Percentiles rank a stretch among this genome's conserved stretches.
These are phyloP conservation scores for Thalassoma bifasciatum DNA, from an alignment of 2,113 vertebrate species.

Conservation along the genomic window DNA sequence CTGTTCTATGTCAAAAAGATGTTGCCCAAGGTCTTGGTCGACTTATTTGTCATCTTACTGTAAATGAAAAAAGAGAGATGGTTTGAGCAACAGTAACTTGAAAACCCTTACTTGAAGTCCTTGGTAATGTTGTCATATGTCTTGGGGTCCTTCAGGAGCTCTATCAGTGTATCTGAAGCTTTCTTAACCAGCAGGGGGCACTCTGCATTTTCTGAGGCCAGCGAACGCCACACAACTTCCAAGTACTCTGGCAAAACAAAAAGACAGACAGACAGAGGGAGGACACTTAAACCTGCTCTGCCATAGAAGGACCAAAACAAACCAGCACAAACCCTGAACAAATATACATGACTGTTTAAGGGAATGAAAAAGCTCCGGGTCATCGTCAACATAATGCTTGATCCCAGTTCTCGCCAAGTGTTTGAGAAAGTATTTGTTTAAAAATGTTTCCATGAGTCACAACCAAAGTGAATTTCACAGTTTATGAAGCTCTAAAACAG, in stretches of 20 bases:
- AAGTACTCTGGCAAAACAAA: constrained; percentile 72
- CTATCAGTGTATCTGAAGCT: constrained; percentile 66
- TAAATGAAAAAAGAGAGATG: neutral
- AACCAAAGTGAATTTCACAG: constrained; percentile 23
- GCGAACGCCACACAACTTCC: constrained; percentile 78
- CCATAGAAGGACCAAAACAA: constrained; percentile 42
- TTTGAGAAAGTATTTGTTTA: constrained; percentile 17
- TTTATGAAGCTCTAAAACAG: constrained; percentile 30
- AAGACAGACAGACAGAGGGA: neutral
- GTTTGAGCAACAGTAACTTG: neutral
- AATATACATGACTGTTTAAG: constrained; percentile 29
- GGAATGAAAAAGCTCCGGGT: neutral
- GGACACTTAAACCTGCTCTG: constrained; percentile 34
- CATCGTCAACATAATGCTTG: neutral
- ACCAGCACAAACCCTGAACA: neutral
- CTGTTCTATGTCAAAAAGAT: too few species aligned
- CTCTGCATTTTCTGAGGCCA: constrained; percentile 65
- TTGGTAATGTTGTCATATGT: constrained; percentile 77
- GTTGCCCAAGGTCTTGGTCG: neutral
- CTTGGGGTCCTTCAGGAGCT: constrained; percentile 69
- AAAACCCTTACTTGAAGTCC: constrained; percentile 77
- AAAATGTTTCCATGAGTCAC: constrained; percentile 1
- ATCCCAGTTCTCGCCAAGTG: constrained; percentile 2
- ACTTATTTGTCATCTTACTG: too few species aligned
- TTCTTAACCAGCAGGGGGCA: constrained; percentile 76